A percentile compares a stretch with the other conserved stretches of the same genome.
Evolutionary conservation across 1,140 invertebrate genomes (phyloP).

Genomic region (Drosophila insularis): DNA sequence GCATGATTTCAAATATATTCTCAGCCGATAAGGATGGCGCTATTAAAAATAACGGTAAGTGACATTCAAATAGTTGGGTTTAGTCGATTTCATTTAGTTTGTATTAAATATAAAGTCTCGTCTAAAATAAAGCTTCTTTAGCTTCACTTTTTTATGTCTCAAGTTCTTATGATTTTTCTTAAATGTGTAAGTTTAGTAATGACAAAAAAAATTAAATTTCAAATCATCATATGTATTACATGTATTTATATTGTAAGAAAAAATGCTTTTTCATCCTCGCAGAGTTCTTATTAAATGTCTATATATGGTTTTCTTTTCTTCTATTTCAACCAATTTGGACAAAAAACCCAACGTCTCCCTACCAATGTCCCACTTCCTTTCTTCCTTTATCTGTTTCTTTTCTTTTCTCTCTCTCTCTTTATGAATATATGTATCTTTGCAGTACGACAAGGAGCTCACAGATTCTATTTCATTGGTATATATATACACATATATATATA

Average conservation of each 20-base stretch:
- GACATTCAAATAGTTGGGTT: too few species aligned
- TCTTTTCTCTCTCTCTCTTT: conserved; percentile 53
- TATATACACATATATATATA: conserved; percentile 35
- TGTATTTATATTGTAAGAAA: neutral
- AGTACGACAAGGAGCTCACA: conserved; percentile 83
- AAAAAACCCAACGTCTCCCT: conserved; percentile 41
- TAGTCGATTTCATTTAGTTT: neutral
- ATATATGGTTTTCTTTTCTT: conserved; percentile 37
- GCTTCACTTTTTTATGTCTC: conserved; percentile 5
- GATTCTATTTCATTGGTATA: conserved; percentile 83
- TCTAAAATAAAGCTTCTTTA: neutral
- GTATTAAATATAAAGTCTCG: neutral
- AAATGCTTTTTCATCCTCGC: conserved; percentile 5
- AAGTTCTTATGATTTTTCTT: conserved; percentile 6
- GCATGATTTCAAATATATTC: conserved; percentile 82
- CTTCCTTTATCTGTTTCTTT: conserved; percentile 37
- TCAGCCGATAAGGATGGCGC: conserved; percentile 69
- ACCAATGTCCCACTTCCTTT: conserved; percentile 31
- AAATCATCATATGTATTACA: neutral
- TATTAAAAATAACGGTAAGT: conserved; percentile 80
- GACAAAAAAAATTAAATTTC: neutral
- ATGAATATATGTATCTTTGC: conserved; percentile 71
- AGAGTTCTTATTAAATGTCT: conserved; percentile 43
- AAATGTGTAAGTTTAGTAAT: neutral
- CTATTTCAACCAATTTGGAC: conserved; percentile 18